phyloP scores from a whole-genome alignment of 2,888 invertebrate genomes.

The Sepiola atlantica region DNA sequence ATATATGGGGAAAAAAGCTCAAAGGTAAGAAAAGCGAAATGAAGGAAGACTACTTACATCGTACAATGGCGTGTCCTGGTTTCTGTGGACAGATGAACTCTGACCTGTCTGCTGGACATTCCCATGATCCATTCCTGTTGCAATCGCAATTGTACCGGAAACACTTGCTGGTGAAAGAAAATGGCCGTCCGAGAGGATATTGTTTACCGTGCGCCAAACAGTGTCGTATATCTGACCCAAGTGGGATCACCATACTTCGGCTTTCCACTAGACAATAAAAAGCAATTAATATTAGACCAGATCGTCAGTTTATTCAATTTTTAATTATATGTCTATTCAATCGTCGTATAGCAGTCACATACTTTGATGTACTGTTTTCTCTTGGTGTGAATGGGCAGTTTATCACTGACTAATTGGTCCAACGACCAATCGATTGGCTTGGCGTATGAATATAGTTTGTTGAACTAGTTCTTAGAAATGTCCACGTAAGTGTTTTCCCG shows the following conservation, averaged over 20 bases:
- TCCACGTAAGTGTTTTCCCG: no score
- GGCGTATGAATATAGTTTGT: no score
- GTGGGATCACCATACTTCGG: background rate
- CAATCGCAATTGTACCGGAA: constrained; percentile 36
- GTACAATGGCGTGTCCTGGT: background rate
- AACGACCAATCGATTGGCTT: no score
- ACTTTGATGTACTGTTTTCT: no score
- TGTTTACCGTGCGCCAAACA: background rate
- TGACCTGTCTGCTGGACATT: constrained; percentile 35
- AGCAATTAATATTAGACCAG: background rate
- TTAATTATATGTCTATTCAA: no score
- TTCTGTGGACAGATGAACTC: background rate
- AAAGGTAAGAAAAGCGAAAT: no score
- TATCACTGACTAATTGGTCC: no score
- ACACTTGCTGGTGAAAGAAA: background rate
- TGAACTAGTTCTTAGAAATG: no score
- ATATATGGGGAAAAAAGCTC: no score
- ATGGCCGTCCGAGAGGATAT: background rate
- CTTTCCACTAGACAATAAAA: constrained; percentile 3
- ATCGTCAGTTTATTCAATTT: background rate
- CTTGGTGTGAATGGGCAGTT: no score
- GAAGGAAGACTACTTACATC: background rate
- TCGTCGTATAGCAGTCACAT: no score
- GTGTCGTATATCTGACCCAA: background rate
- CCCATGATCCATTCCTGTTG: background rate